Evolutionary conservation across 2,888 invertebrate genomes (phyloP).

Genomic region (Hirtodrosophila cameraria): DNA sequence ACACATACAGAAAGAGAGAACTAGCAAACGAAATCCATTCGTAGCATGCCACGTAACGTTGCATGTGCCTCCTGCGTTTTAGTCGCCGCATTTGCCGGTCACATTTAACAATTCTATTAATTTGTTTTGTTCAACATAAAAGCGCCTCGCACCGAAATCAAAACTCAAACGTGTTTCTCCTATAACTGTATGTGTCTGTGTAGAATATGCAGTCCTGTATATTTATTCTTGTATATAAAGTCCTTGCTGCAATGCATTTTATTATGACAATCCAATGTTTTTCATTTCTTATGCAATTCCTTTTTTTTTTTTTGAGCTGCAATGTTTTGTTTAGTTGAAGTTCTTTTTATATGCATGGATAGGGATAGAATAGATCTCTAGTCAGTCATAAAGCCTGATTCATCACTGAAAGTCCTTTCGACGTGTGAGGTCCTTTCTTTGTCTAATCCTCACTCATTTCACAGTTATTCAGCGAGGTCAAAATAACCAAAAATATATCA

Average conservation of each 20-base stretch:
- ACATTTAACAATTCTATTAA: conserved; percentile 79
- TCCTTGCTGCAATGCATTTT: conserved; percentile 59
- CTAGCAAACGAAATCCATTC: conserved; percentile 44
- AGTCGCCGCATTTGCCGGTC: conserved; percentile 62
- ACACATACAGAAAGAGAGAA: not conserved
- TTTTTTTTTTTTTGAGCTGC: conserved; percentile 27
- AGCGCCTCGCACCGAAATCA: conserved; percentile 50
- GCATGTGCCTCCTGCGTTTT: conserved; percentile 5
- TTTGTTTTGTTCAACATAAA: conserved; percentile 74
- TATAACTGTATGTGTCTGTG: not conserved
- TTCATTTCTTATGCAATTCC: conserved; percentile 71
- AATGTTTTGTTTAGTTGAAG: conserved; percentile 28
- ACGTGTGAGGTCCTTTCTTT: conserved; percentile 19
- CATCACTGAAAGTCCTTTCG: conserved; percentile 5
- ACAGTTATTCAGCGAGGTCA: conserved; percentile 29
- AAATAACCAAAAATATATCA: conserved; percentile 60
- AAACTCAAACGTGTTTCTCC: conserved; percentile 34
- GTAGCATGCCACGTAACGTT: conserved; percentile 28
- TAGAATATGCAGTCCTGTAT: conserved; percentile 3
- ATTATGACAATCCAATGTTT: conserved; percentile 73
- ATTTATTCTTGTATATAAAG: no score
- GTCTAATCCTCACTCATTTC: not conserved
- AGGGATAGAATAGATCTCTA: conserved; percentile 49
- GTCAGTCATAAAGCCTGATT: conserved; percentile 34
- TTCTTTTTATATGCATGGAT: conserved; percentile 59